phyloP scores from a whole-genome alignment of 2,113 vertebrate species.

The Phrynosoma blainvillii region DNA sequence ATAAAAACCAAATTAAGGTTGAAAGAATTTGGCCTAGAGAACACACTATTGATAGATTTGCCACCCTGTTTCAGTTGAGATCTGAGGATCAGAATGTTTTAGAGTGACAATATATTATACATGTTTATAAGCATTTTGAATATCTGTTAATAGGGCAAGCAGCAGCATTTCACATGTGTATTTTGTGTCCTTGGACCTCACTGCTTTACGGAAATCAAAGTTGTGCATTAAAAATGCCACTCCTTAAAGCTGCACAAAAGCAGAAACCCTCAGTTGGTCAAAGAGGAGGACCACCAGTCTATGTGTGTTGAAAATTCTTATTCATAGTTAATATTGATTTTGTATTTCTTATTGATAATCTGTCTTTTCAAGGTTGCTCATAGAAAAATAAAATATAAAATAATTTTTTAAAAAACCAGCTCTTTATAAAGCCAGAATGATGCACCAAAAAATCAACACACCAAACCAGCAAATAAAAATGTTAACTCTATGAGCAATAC shows the following conservation, averaged over 20 bases:
- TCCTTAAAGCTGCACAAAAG: neutral
- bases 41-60: neutral
- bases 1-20: slow-evolving; percentile 13
- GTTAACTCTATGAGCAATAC: neutral
- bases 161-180: too few species aligned
- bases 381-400: neutral
- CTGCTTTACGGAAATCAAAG: too few species aligned
- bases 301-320: neutral
- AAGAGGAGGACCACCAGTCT: too few species aligned
- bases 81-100: neutral
- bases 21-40: neutral
- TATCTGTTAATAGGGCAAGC: neutral
- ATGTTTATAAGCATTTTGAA: neutral
- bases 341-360: neutral
- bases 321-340: neutral
- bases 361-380: neutral
- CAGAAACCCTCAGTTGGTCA: too few species aligned
- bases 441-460: neutral
- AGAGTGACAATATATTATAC: neutral
- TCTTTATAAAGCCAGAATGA: neutral
- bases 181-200: neutral
- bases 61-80: neutral
- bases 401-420: neutral
- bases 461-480: neutral
- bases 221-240: neutral